Evolutionary conservation across 1,140 invertebrate species (phyloP), one percentile per base, ranked within the genome.

Genomic region (Bombus huntii): DNA sequence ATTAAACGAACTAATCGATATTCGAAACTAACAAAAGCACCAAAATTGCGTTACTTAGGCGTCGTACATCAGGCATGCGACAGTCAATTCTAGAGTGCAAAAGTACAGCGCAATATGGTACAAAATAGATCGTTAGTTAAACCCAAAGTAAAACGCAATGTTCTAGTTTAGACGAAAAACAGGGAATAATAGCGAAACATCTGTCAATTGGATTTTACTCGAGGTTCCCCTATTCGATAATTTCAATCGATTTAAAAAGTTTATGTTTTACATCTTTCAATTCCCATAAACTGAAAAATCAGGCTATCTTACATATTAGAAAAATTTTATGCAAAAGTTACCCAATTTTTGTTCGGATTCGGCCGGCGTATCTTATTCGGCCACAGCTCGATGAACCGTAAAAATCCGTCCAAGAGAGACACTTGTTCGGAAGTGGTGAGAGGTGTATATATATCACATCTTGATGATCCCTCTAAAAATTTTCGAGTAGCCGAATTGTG

Each of bases 321-420:
- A 2, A 87, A 81, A 82, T 80, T 28, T 10, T 74, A 81, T 31
- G n/a, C 57, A 9, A 75, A 80, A 83, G 47, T 95, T 94, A 95
- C 95, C 94, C 94, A 95, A 83, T 97, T 97, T 92, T 97, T 97
- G 66, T 95, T 95, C 8, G 94, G 96, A 93, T 96, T 96, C 28
- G 97, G 96, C 88, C 98, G 95, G 93, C 97, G 97, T 92, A 99
- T 97, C 95, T 98, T 98, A 95, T 99, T 99, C 42, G 99, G 96
- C 94, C 97, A 97, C 0, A 97, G 96, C 95, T 99, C 98, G 22
- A 98, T 97, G 92, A 99, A 98, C 88, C 98, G 97, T 10, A 99
- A 95, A 94, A 99, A 98, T 13, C 97, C 97, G 75, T 96, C 96
- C 71, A 96, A 96, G 8, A 96, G 92, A 47, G 94, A 93, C 66